Conservation (phyloP, 2,797 vertebrate genomes). For the Cetoscarus ocellatus region DNA sequence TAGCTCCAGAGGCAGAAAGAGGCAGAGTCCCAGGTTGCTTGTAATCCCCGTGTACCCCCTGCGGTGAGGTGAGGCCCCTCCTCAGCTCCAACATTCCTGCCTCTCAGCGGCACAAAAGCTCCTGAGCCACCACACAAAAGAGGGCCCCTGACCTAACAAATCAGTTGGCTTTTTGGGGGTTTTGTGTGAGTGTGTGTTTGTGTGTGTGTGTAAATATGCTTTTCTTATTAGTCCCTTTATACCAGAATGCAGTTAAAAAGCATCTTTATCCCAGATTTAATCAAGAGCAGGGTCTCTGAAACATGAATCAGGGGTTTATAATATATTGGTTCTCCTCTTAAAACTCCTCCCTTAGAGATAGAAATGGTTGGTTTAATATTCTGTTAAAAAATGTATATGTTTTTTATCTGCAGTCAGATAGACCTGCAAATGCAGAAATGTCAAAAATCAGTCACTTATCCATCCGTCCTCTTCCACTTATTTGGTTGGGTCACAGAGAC, state of each 20-base stretch:
- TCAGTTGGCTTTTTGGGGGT: constrained; percentile 50
- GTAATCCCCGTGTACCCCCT: constrained; percentile 96
- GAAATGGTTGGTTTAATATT: no score
- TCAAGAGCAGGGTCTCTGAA: background rate
- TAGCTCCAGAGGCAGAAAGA: constrained; percentile 94
- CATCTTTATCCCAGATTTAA: background rate
- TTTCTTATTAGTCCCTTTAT: constrained; percentile 12
- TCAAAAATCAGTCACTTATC: no score
- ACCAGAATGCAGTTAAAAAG: constrained; percentile 7
- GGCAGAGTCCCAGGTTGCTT: constrained; percentile 99
- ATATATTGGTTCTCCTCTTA: no score
- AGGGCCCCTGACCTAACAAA: constrained; percentile 77
- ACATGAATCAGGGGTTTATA: background rate
- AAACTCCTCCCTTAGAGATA: no score
- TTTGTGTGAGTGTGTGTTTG: constrained; percentile 32
- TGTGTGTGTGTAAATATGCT: constrained; percentile 3
- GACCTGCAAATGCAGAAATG: no score
- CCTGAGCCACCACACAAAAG: constrained; percentile 86
- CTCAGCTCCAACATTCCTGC: constrained; percentile 92
- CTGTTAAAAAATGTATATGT: no score
- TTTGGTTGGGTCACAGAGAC: no score
- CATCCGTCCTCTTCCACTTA: no score
- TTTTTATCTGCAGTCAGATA: no score
- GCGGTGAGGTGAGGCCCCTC: constrained; percentile 90
- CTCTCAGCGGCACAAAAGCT: constrained; percentile 94